Evolutionary conservation across 2,888 invertebrate species (phyloP).

Genomic region (Pardosa pseudoannulata): DNA sequence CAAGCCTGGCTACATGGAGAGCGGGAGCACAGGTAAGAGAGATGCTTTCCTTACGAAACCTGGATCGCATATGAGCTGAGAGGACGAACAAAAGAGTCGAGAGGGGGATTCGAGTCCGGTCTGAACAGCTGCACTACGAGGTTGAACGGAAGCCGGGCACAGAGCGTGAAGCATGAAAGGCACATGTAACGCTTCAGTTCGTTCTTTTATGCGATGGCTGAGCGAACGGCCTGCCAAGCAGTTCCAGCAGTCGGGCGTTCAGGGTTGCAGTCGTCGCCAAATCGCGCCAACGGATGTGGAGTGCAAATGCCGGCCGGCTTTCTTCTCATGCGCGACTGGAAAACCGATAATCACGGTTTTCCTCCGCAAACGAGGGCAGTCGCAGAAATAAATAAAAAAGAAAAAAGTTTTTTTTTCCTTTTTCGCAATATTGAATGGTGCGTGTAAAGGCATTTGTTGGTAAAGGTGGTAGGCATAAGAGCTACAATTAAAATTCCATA

Average conservation of each 20-base stretch:
- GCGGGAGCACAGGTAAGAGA: slow-evolving; percentile 8
- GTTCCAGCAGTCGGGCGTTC: not conserved
- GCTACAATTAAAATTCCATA: too few relatives aligned
- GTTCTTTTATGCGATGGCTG: slow-evolving; percentile 49
- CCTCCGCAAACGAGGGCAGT: too few relatives aligned
- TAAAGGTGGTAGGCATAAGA: too few relatives aligned
- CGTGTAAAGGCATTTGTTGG: too few relatives aligned
- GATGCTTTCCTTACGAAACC: not conserved
- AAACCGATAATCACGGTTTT: too few relatives aligned
- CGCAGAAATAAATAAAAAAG: too few relatives aligned
- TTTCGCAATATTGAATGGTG: too few relatives aligned
- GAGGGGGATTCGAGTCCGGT: slow-evolving; percentile 21
- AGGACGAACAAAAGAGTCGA: not conserved
- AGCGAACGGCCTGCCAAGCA: slow-evolving; percentile 49
- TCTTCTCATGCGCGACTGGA: too few relatives aligned
- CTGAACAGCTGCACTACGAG: slow-evolving; percentile 47
- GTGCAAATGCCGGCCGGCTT: not conserved
- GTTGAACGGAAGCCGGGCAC: slow-evolving; percentile 47
- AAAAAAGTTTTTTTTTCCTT: too few relatives aligned
- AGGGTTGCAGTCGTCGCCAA: not conserved
- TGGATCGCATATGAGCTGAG: slow-evolving; percentile 30
- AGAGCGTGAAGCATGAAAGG: slow-evolving; percentile 70
- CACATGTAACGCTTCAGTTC: slow-evolving; percentile 60
- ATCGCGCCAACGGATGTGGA: not conserved
- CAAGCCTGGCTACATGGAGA: slow-evolving; percentile 21